Percentiles rank a stretch among this genome's conserved stretches.
phyloP scores from a whole-genome alignment of 2,888 invertebrate genomes.

The Yponomeuta cagnagella region DNA sequence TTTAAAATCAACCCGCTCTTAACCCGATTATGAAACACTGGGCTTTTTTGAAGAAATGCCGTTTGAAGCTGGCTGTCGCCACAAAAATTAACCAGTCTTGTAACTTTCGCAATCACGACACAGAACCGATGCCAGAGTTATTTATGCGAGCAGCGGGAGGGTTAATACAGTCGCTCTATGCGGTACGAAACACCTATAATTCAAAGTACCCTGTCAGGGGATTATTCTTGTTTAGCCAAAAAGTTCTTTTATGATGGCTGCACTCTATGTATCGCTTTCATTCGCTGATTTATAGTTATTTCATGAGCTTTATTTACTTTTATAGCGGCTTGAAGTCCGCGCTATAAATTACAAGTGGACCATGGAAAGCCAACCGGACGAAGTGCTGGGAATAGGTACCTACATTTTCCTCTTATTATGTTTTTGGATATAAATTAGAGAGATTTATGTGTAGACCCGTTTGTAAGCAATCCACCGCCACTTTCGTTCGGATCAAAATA shows the following conservation, averaged over 20 bases:
- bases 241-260: conserved; percentile 34
- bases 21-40: conserved; percentile 33
- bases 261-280: conserved; percentile 44
- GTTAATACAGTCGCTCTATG: conserved; percentile 9
- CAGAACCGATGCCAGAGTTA: background rate
- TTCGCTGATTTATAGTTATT: conserved; percentile 67
- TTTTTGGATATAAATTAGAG: conserved; percentile 68
- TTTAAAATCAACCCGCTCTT: conserved; percentile 43
- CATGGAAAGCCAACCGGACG: conserved; percentile 51
- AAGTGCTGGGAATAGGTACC: conserved; percentile 49
- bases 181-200: conserved; percentile 27
- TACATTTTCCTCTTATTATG: conserved; percentile 69
- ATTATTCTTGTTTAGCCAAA: conserved; percentile 35
- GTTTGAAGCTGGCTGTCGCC: conserved; percentile 16
- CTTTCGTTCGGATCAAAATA: conserved; percentile 38
- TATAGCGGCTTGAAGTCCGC: conserved; percentile 58
- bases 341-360: conserved; percentile 60
- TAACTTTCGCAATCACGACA: background rate
- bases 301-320: conserved; percentile 73
- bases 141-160: conserved; percentile 8
- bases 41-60: conserved; percentile 39
- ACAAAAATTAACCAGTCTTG: background rate
- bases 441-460: conserved; percentile 51
- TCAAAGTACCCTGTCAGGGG: conserved; percentile 26
- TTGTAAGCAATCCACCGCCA: conserved; percentile 42